phyloP scores from a whole-genome alignment of 1,140 invertebrate genomes.

The Sycobia sp. region DNA sequence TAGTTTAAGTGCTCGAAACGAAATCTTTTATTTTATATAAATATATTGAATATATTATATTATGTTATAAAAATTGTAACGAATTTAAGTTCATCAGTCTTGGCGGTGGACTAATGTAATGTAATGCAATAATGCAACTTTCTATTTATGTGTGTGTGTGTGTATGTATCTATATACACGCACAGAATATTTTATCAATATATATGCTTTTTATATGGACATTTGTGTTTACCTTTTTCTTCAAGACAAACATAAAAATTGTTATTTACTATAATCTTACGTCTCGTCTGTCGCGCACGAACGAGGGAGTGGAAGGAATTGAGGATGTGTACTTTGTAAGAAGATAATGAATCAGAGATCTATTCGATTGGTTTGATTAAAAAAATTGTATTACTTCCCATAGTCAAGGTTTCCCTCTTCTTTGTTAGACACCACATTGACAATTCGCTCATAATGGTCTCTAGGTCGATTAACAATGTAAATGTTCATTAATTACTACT shows the following conservation, averaged over 20 bases:
- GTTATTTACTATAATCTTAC: no score
- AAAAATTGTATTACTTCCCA: constrained; percentile 50
- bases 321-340: no score
- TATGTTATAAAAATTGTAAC: constrained; percentile 5
- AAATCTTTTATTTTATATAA: constrained; percentile 21
- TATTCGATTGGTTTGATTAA: constrained; percentile 39
- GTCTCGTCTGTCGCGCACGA: no score
- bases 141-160: constrained; percentile 15
- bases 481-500: constrained; percentile 48
- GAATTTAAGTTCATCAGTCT: background rate
- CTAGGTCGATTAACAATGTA: constrained; percentile 49
- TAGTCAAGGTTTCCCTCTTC: constrained; percentile 44
- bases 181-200: constrained; percentile 18
- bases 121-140: constrained; percentile 26
- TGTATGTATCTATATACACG: constrained; percentile 2
- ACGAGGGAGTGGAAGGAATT: no score
- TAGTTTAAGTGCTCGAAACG: no score
- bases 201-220: constrained; percentile 23
- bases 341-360: background rate
- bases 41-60: no score
- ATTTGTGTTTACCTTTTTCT: background rate
- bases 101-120: background rate
- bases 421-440: constrained; percentile 49
- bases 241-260: background rate
- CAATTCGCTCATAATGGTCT: constrained; percentile 47